phyloP scores from a whole-genome alignment of 1,140 invertebrate genomes.

The Caenorhabditis inopinata region DNA sequence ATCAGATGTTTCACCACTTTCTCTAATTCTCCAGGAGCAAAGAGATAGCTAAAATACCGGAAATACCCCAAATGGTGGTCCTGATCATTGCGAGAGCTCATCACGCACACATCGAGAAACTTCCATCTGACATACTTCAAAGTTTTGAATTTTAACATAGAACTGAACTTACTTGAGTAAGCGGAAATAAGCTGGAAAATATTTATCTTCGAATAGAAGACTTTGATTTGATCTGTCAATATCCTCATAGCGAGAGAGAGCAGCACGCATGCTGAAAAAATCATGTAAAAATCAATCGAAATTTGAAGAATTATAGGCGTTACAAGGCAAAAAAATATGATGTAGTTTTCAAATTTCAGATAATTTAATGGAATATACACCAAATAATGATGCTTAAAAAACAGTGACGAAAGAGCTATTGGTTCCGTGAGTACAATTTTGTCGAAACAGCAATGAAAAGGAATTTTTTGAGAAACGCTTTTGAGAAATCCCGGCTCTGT shows the following conservation, averaged over 20 bases:
- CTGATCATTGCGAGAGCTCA: neutral
- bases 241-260: neutral
- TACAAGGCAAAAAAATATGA: no score
- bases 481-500: no score
- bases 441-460: no score
- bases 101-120: neutral
- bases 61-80: neutral
- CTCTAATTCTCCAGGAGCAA: neutral
- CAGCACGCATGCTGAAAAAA: no score
- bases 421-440: no score
- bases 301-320: neutral
- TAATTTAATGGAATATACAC: no score
- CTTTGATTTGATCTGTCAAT: neutral
- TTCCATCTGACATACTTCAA: neutral
- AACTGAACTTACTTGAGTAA: neutral
- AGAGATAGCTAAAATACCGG: neutral
- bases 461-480: no score
- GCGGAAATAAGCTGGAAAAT: slow-evolving; percentile 1
- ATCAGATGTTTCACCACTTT: neutral
- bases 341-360: no score
- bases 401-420: no score
- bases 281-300: neutral
- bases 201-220: neutral
- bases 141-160: neutral
- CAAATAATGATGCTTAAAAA: no score